Base-by-base conservation (phyloP, 1,140 invertebrate genomes). In the Neocloeon triangulifer region DNA sequence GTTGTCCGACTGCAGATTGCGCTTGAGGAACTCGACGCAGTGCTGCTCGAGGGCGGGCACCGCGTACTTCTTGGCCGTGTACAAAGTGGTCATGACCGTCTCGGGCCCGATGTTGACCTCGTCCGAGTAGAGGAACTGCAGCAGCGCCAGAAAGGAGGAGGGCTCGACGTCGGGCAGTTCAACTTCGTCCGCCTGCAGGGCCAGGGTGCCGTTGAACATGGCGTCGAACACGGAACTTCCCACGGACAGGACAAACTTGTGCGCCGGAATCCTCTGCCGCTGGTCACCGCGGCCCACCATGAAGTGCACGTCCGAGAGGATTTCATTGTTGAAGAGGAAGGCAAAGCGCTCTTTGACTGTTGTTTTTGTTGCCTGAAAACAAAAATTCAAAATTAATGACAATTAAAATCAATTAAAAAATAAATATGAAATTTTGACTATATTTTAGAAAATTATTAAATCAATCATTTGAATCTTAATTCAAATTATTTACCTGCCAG, bases 61-160 rank as follows among this genome's bases (percentile, higher is more conserved):
- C 5, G 75, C 76, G 54, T 86, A 86, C 44, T 86, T 86, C 43
- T 85, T 85, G 5, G 80, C 79, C 5, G 78, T 76, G 44, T 85
- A 84, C 27, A 85, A 48, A 5, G 76, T 80, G 1, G 77, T 77
- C 77, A 85, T 84, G 2, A 85, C 80, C 45, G 72, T 80, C 47
- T 85, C 79, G 3, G 77, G 73, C 20, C 73, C 77, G 45, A 84
- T 80, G 38, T 73, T 62, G n/a, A 84, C 73, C 50, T 82, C 74
- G 58, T 85, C 79, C 0, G 76, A 74, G 45, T 82, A 82, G 12
- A 82, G 51, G 53, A 80, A 82, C 44, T 53, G 63, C 13, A 77
- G 51, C 16, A 76, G 56, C 38, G 69, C 64, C 23, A 73, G 45
- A 49, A 76, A 76, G 14, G 78, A 77, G 21, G 68, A 62, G 1